Evolutionary conservation across 2,888 invertebrate genomes (phyloP), one percentile per base, ranked within the genome.

Genomic region (Pterostichus niger): DNA sequence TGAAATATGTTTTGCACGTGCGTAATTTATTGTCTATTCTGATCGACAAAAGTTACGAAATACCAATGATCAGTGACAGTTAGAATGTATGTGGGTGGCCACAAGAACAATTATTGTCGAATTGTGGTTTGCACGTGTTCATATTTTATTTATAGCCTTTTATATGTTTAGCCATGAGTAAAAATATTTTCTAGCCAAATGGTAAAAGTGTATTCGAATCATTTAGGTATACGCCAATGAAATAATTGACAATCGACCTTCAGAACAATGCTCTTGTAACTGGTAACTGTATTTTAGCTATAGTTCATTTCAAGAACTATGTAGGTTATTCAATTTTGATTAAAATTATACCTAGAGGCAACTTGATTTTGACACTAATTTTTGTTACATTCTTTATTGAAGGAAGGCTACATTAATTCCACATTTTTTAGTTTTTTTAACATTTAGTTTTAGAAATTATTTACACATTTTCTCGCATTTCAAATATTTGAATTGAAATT

Each of bases 81-180:
- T 35, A 75, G 33, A 49, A 73, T 73, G 46, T 44, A 44, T n/a
- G 75, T 75, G 75, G 75, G 75, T 64, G 35, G 64, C 54, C 31
- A 24, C 11, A 31, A 13, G 49, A 76, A 33, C 56, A 76, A 76
- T 76, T 76, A 76, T 76, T 76, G 11, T 56, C 33, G 56, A 52
- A 54, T 35, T 17, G 7, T 13, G 11, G 54, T 56, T 56, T 54
- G 76, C 40, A 52, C 54, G 76, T 76, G 56, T 76, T 76, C 76
- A 76, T 76, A 76, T 56, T 76, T 76, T 56, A 76, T 76, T 76
- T 76, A 76, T 76, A 76, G 56, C 33, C 40, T 13, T 68, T 76
- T 76, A 76, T 76, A 56, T 56, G 24, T 75, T 33, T 35, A 76
- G 31, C 13, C 76, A 54, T 76, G 54, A 76, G 76, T 76, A 76